Evolutionary conservation across 2,113 vertebrate species (phyloP).

Genomic region (Sinocyclocheilus grahami): DNA sequence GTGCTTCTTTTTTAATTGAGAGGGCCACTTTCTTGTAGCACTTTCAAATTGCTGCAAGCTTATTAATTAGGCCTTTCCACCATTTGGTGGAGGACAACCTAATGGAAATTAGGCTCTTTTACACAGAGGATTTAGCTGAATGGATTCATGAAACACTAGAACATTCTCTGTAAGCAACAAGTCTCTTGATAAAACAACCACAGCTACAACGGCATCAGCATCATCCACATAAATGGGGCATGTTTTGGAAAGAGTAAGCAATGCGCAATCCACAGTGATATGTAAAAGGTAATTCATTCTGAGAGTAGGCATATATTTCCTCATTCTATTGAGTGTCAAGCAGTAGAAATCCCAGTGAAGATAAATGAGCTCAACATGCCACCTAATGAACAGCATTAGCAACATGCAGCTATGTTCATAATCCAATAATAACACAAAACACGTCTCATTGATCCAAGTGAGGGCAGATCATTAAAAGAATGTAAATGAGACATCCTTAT

Average conservation of each 20-base stretch:
- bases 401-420: constrained; percentile 6
- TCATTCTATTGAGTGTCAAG: too few relatives aligned
- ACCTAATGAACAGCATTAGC: neutral
- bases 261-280: neutral
- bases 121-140: neutral
- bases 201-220: neutral
- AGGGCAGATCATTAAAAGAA: neutral
- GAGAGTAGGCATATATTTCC: too few relatives aligned
- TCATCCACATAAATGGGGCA: neutral
- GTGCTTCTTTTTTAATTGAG: constrained; percentile 59
- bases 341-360: neutral
- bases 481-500: constrained; percentile 1
- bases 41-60: neutral
- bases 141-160: neutral
- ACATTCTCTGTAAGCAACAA: neutral
- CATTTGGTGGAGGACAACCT: neutral
- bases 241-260: neutral
- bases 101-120: neutral
- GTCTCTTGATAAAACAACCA: neutral
- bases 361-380: constrained; percentile 5
- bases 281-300: neutral
- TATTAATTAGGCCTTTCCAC: neutral
- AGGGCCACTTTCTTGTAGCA: neutral
- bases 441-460: constrained; percentile 13
- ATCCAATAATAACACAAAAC: constrained; percentile 5